Evolutionary conservation across 2,797 vertebrate species (phyloP).

Genomic region (Parauchenoglanis punctatus): DNA sequence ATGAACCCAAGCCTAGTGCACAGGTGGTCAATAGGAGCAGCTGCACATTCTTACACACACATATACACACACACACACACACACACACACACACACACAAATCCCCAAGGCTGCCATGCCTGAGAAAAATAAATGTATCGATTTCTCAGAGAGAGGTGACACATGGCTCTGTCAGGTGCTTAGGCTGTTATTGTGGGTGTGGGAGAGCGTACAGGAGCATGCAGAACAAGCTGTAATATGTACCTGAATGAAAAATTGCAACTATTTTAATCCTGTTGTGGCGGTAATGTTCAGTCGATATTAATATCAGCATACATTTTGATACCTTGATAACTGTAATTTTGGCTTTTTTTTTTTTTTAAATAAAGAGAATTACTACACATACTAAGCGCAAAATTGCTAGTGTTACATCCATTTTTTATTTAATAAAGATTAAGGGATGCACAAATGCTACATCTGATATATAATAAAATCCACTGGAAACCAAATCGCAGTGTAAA

Average conservation of each 20-base stretch:
- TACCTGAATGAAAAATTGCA: background rate
- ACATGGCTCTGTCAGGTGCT: slow-evolving; percentile 35
- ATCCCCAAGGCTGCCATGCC: background rate
- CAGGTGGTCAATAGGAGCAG: slow-evolving; percentile 25
- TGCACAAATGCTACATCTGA: background rate
- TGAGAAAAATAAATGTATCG: slow-evolving; percentile 16
- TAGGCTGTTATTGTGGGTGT: slow-evolving; percentile 11
- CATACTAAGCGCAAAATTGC: too few species aligned
- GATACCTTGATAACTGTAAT: background rate
- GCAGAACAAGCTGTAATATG: background rate
- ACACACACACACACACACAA: background rate
- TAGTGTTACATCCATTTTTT: background rate
- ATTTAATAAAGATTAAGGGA: background rate
- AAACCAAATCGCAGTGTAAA: background rate
- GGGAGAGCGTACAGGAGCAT: background rate
- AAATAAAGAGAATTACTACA: too few species aligned
- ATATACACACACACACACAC: background rate
- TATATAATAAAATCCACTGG: background rate
- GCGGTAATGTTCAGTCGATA: background rate
- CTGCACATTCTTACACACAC: slow-evolving; percentile 25
- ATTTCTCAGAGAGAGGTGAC: slow-evolving; percentile 48
- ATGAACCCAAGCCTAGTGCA: slow-evolving; percentile 30
- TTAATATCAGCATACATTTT: background rate
- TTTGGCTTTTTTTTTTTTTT: too few species aligned
- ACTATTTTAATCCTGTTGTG: too few species aligned